phyloP scores from a whole-genome alignment of 2,888 invertebrate genomes.

The Apamea crenata region DNA sequence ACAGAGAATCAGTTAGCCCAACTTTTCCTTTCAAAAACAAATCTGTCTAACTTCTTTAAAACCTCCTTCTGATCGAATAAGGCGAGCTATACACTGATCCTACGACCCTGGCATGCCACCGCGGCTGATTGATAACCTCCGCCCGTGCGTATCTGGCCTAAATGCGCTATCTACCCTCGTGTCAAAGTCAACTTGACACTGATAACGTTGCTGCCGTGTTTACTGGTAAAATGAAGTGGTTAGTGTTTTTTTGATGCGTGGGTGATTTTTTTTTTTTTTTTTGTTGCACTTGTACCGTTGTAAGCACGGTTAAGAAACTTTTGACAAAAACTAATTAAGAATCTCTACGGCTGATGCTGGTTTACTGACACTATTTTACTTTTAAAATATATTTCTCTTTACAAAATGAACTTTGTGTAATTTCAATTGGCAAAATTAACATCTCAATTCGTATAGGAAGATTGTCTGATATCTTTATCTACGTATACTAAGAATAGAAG shows the following conservation, averaged over 20 bases:
- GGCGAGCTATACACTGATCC: constrained; percentile 34
- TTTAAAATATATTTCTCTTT: not conserved
- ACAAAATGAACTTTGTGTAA: not conserved
- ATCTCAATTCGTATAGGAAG: not conserved
- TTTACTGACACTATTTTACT: too few species aligned
- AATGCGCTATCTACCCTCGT: constrained; percentile 71
- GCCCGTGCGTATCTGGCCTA: constrained; percentile 65
- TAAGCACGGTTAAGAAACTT: not conserved
- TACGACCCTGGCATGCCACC: constrained; percentile 59
- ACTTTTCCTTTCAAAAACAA: constrained; percentile 34
- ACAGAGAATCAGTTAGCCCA: not conserved
- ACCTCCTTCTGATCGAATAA: constrained; percentile 32
- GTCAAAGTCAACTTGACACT: constrained; percentile 74
- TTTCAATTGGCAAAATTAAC: not conserved
- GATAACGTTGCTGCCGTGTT: constrained; percentile 63
- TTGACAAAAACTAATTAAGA: too few species aligned
- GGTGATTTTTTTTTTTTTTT: not conserved
- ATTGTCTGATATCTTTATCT: not conserved
- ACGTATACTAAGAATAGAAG: too few species aligned
- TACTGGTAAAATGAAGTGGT: constrained; percentile 28
- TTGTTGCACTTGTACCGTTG: not conserved
- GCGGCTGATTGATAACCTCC: constrained; percentile 73
- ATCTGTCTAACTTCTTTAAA: constrained; percentile 22
- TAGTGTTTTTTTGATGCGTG: constrained; percentile 10
- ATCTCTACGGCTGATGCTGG: too few species aligned